Evolutionary conservation across 2,113 vertebrate species (phyloP), one percentile per base, ranked within the genome.

Genomic region (Microtus montanus): DNA sequence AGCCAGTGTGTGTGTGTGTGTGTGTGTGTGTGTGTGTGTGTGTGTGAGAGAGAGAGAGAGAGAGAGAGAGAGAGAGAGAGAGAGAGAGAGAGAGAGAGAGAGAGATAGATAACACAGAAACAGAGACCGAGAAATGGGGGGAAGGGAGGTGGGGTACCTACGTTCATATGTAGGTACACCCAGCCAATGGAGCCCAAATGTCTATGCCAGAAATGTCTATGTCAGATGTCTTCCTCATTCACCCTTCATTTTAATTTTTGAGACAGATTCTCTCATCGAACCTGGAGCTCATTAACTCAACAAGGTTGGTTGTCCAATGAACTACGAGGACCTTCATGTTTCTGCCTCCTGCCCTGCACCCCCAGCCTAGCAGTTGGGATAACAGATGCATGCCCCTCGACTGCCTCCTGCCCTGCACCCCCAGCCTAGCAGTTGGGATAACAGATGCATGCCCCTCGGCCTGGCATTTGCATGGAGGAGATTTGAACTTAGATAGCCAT

Each of bases 41-140:
- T 47, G 41, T 47, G 47, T 20, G 30, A 4, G 41, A 44, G 41
- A 35, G 33, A 52, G 33, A 15, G 24, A 28, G 64, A 66, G 64
- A 66, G 64, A 66, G 64, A 66, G 11, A 11, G 1, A 2, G 44
- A 10, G n/a, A 10, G n/a, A 20, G 9, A 20, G 38, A 24, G 4
- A 73, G 17, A 38, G 3, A 38, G 58, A 58, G 19, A 58, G 19
- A n/a, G 9, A 58, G 33, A 58, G 4, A 66, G 0, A 66, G 1
- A 66, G 64, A 14, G 28, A 5, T 11, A 10, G 0, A 2, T 1
- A 10, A 10, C 19, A 22, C 3, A 20, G 38, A 20, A 11, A 24
- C 6, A 73, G 15, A 38, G 7, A n/a, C 54, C 19, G 54, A 58
- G 54, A 58, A 58, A 58, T 19, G 54, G 54, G 54, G 52, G 54